Percentiles rank a stretch among this genome's conserved stretches.
Conservation (phyloP, 2,797 vertebrate genomes). For the Anabas testudineus region DNA sequence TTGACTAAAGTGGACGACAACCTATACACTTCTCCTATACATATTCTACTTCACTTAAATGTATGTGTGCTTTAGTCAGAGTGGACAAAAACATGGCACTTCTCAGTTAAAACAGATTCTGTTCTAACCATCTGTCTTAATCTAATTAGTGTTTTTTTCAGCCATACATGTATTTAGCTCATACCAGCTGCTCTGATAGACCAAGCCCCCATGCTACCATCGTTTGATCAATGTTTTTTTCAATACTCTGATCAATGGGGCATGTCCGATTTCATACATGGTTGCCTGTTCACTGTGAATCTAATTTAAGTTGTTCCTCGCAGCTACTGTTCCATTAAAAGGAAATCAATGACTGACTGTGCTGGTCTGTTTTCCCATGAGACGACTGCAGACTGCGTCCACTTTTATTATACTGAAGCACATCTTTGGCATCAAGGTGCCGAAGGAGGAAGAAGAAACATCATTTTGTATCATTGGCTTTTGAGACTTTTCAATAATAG, state of each 20-base stretch:
- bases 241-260: conserved; percentile 80
- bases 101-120: too few relatives aligned
- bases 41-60: too few relatives aligned
- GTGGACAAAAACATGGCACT: too few relatives aligned
- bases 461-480: neutral
- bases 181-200: neutral
- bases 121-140: too few relatives aligned
- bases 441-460: neutral
- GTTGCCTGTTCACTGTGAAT: conserved; percentile 65
- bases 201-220: neutral
- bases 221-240: conserved; percentile 37
- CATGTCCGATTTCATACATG: conserved; percentile 88
- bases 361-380: conserved; percentile 29
- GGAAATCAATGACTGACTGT: conserved; percentile 69
- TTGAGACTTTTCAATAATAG: accelerated
- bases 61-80: too few relatives aligned
- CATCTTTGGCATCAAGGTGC: neutral
- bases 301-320: conserved; percentile 66
- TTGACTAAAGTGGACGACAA: too few relatives aligned
- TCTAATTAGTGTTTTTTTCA: neutral
- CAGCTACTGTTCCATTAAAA: conserved; percentile 74
- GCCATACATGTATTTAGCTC: neutral
- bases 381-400: neutral
- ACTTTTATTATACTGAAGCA: neutral
- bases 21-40: too few relatives aligned